Base-by-base conservation (phyloP, 2,113 vertebrate genomes). In the Nesogale talazaci region DNA sequence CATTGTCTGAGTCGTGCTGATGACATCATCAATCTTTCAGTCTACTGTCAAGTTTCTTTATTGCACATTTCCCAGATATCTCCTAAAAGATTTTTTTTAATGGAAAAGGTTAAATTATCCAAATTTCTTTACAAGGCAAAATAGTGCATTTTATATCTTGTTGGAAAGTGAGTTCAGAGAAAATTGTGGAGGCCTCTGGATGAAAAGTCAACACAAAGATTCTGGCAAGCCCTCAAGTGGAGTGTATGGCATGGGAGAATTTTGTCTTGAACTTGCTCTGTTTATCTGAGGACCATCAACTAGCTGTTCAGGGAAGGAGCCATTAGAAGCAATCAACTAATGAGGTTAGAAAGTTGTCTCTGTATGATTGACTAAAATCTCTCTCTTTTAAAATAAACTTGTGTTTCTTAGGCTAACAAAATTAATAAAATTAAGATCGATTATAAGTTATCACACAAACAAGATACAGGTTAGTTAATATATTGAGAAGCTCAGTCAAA, bases 131-230 rank as follows among this genome's bases (percentile, higher is more conserved):
- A 96, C 90, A 95, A 76, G 90, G 92, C 81, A 95, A 94, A 97
- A 95, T 84, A 95, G 87, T 94, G 89, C 83, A 93, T 97, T 97
- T 89, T 92, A 92, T 91, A 93, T 90, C 65, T 95, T 59, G 93
- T 97, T 90, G 97, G 91, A 87, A 97, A 97, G 92, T 97, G 93
- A 96, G 83, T 83, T 96, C 89, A 94, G n/a, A 97, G 91, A 92
- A 89, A 94, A 80, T 94, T 96, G 97, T 93, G 95, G 84, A 95
- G 96, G 95, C 95, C 96, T 81, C 88, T 94, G 89, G 76, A 95
- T 94, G 94, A 96, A 52, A 97, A 96, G 90, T 80, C 91, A 97
- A 77, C 69, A 93, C 91, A 88, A 89, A 96, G 88, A 84, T 97
- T 95, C 83, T 95, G 78, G 90, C 93, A 31, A 95, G 77, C 86